These are phyloP conservation scores for Chaetodon trifasciatus DNA, from an alignment of 2,797 vertebrate species.

Conservation along the genomic window DNA sequence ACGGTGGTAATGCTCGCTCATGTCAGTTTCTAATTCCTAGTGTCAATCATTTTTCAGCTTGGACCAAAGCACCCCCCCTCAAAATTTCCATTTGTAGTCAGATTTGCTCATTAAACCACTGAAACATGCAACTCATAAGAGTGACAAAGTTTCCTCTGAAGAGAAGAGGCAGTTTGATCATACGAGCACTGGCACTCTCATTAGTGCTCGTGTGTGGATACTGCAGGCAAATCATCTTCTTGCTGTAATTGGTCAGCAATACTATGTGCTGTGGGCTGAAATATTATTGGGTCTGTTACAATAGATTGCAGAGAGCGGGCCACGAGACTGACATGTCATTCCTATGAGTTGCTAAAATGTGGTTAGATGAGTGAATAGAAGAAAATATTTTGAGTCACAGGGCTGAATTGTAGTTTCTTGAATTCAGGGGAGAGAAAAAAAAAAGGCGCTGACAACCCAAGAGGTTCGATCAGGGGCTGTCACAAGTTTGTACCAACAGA, in stretches of 20 bases:
- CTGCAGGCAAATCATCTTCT: conserved; percentile 14
- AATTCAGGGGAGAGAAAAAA: conserved; percentile 7
- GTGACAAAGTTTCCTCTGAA: conserved; percentile 13
- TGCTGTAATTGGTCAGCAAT: conserved; percentile 27
- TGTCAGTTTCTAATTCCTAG: conserved; percentile 20
- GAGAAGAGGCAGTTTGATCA: conserved; percentile 8
- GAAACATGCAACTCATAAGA: conserved; percentile 34
- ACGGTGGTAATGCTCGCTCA: conserved; percentile 35
- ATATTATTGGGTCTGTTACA: conserved; percentile 4
- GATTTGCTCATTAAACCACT: conserved; percentile 43
- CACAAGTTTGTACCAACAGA: conserved; percentile 55
- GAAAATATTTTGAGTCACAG: not conserved
- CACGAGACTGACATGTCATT: conserved; percentile 8
- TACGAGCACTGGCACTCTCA: conserved; percentile 16
- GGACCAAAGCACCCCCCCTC: not conserved
- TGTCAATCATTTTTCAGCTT: conserved; percentile 33
- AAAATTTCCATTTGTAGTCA: conserved; percentile 12
- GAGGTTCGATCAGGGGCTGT: conserved; percentile 39
- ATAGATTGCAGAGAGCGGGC: conserved; percentile 12
- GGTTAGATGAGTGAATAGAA: conserved; percentile 29
- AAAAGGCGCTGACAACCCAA: conserved; percentile 31
- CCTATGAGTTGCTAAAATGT: conserved; percentile 34
- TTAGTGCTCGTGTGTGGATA: conserved; percentile 19
- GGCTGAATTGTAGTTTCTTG: conserved; percentile 18
- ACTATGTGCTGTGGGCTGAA: conserved; percentile 15